Base-by-base conservation (phyloP, 2,113 vertebrate species). In the Cercopithecus mona region DNA sequence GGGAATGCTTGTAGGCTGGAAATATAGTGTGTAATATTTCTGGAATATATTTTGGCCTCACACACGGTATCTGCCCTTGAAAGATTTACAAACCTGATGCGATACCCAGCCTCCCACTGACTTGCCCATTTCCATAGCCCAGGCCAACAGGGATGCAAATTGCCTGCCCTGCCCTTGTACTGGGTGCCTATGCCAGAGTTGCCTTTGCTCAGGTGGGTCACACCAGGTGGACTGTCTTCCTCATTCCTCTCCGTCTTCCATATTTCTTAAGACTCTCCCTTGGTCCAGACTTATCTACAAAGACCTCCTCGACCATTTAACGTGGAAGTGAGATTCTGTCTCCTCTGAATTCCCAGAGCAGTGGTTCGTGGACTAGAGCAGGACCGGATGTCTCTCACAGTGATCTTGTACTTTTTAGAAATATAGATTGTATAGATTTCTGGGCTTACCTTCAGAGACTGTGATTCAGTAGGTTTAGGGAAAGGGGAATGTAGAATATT, bases 21-120 rank as follows among this genome's bases (percentile, higher is more conserved):
- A 79, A 52, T 22, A 43, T 2, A 76, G 30, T 5, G 43, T 23
- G 88, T 48, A 83, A 5, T 40, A 70, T 30, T 94, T 57, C n/a
- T 17, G 4, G 92, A 45, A n/a, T 82, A 4, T 70, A 70, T 82
- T 38, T 40, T 45, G 40, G n/a, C 14, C 38, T 96, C n/a, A 66
- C 6, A 30, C 18, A 64, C 3, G 59, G 0, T 4, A 12, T n/a
- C n/a, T 84, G 16, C 48, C 48, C 45, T 27, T 40, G 81, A 95
- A 90, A 27, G 12, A 4, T 18, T 50, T 70, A 17, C 12, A 35
- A 4, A 6, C 3, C 11, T 12, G 0, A 52, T 43, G 75, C 6
- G 23, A 3, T 12, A 0, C 1, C 22, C 48, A 5, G 40, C 0
- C 12, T n/a, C 7, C 1, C 0, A 0, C 25, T 0, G 12, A 25